Conservation (phyloP, 2,797 vertebrate genomes). For the Iguana delicatissima region DNA sequence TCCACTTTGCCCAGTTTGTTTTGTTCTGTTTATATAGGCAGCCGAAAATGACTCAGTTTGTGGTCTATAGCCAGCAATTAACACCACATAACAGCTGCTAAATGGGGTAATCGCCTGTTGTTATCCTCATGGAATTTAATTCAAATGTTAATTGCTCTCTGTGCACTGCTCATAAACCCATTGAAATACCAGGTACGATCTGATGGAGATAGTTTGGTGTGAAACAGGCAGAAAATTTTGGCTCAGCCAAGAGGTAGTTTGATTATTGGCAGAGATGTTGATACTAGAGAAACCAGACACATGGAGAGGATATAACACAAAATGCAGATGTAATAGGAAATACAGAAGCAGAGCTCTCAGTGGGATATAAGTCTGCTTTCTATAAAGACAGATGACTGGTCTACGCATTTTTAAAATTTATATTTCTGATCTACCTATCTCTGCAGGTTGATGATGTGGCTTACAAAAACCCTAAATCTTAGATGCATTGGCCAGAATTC, state of each 20-base stretch:
- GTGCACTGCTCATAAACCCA: constrained; percentile 69
- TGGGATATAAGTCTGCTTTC: neutral
- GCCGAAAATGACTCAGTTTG: constrained; percentile 73
- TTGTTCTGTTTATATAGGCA: constrained; percentile 72
- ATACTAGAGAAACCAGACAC: neutral
- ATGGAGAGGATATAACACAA: neutral
- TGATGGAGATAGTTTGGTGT: constrained; percentile 56
- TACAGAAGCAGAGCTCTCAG: neutral
- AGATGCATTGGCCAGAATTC: no score
- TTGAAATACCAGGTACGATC: constrained; percentile 67
- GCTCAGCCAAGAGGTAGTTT: neutral
- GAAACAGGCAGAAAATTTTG: constrained; percentile 20
- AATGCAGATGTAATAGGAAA: neutral
- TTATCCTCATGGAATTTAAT: constrained; percentile 76
- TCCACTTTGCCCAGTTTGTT: constrained; percentile 64
- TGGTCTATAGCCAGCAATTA: constrained; percentile 78
- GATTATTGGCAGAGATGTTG: accelerated
- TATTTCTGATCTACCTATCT: no score
- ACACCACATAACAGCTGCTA: constrained; percentile 80
- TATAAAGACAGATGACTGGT: neutral
- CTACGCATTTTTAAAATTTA: neutral
- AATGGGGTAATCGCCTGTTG: constrained; percentile 75
- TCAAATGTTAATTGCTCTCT: constrained; percentile 78
- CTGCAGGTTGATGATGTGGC: neutral
- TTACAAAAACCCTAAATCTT: neutral